A percentile compares a stretch with the other conserved stretches of the same genome.
These are phyloP conservation scores for Otolemur garnettii DNA, from an alignment of 2,113 vertebrate species.

Conservation along the genomic window DNA sequence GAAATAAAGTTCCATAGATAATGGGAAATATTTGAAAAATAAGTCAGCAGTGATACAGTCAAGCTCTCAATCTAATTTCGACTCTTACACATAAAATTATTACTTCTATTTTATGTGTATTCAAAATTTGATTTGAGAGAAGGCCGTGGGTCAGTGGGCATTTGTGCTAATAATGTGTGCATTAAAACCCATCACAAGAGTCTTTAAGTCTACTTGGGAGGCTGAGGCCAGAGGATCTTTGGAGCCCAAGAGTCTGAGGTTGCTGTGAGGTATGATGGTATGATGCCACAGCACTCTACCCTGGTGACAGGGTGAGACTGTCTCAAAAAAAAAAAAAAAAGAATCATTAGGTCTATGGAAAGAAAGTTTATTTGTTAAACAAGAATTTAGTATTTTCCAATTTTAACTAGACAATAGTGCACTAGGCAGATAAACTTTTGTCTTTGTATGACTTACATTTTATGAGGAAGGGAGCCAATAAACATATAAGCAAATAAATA, in stretches of 20 bases:
- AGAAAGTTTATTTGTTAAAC: background rate
- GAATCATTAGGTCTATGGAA: background rate
- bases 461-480: background rate
- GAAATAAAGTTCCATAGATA: background rate
- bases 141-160: background rate
- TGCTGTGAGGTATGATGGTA: too few species aligned
- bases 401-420: background rate
- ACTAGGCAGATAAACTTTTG: constrained; percentile 6
- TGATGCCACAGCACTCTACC: too few species aligned
- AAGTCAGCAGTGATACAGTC: background rate
- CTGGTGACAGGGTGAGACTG: too few species aligned
- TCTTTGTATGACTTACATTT: constrained; percentile 4
- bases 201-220: background rate
- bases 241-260: too few species aligned
- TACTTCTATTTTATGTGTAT: background rate
- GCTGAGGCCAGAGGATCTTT: too few species aligned
- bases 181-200: background rate
- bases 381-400: constrained; percentile 42
- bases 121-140: background rate
- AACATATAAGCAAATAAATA: background rate
- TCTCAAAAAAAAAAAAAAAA: background rate
- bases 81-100: background rate
- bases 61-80: constrained; percentile 19
- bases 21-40: constrained; percentile 18
- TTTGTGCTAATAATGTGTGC: constrained; percentile 1